Evolutionary conservation across 2,113 vertebrate genomes (phyloP).

Genomic region (Grammomys dolichurus): DNA sequence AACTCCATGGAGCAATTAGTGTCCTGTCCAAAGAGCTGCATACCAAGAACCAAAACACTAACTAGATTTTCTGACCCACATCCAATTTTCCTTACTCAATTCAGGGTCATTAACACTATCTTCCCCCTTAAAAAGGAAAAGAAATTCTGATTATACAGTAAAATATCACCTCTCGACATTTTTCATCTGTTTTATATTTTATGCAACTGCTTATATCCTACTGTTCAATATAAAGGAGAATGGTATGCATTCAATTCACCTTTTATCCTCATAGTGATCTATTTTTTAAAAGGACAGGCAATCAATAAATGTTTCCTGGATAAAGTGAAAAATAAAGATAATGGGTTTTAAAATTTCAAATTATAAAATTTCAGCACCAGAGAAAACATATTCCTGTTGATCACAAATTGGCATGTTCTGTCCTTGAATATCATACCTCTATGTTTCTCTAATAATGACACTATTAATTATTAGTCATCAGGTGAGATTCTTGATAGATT

Average conservation of each 20-base stretch:
- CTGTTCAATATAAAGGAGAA: not conserved
- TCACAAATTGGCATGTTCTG: not conserved
- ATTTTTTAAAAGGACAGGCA: not conserved
- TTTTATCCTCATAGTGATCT: not conserved
- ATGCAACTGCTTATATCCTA: not conserved
- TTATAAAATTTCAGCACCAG: not conserved
- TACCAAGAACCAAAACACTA: not conserved
- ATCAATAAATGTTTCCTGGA: not conserved
- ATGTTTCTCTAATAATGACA: not conserved
- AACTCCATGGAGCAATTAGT: not conserved
- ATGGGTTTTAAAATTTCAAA: not conserved
- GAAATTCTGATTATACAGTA: not conserved
- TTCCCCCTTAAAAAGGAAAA: slow-evolving; percentile 6
- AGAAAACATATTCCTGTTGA: not conserved
- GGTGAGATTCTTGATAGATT: not conserved
- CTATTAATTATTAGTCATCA: not conserved
- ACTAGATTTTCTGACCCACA: not conserved
- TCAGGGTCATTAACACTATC: not conserved
- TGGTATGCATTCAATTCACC: not conserved
- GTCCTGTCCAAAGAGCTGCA: not conserved
- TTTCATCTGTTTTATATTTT: slow-evolving; percentile 45
- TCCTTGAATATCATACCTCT: not conserved
- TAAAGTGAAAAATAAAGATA: slow-evolving; percentile 19
- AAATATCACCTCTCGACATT: not conserved
- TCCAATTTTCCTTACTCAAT: not conserved